These are phyloP conservation scores for Oscheius sp. DNA, from an alignment of 2,888 invertebrate genomes.

Conservation along the genomic window DNA sequence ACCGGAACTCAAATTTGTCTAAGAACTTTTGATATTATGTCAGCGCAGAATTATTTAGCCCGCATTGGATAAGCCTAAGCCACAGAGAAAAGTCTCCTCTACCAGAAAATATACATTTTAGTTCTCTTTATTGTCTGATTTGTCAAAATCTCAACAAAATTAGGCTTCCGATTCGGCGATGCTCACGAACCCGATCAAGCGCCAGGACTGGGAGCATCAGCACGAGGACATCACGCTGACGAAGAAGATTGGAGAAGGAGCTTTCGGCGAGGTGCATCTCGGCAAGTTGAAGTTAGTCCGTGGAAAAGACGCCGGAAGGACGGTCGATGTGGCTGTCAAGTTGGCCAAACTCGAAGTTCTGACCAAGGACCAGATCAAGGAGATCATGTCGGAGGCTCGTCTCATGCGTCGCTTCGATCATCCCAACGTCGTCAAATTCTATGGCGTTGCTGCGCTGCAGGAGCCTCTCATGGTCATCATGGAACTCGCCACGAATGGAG, in stretches of 20 bases:
- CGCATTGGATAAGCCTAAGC: too few relatives aligned
- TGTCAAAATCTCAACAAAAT: too few relatives aligned
- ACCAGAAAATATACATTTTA: too few relatives aligned
- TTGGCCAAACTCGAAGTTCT: conserved; percentile 52
- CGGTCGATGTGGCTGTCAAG: conserved; percentile 3
- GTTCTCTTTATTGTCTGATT: too few relatives aligned
- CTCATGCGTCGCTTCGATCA: conserved; percentile 55
- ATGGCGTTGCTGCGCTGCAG: conserved; percentile 55
- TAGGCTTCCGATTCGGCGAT: too few relatives aligned
- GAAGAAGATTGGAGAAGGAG: conserved; percentile 63
- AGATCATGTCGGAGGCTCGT: conserved; percentile 57
- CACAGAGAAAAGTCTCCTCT: too few relatives aligned
- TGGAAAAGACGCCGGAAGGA: too few relatives aligned
- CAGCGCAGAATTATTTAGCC: too few relatives aligned
- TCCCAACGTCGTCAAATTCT: conserved; percentile 44
- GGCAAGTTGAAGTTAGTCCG: background rate
- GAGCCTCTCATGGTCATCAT: conserved; percentile 61
- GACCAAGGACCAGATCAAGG: conserved; percentile 59
- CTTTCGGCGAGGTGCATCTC: conserved; percentile 57
- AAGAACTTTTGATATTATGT: too few relatives aligned
- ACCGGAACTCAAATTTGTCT: too few relatives aligned
- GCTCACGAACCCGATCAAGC: conserved; percentile 30
- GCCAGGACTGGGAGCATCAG: conserved; percentile 57
- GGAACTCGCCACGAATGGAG: conserved; percentile 54
- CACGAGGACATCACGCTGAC: conserved; percentile 54